Percentiles rank a stretch among this genome's conserved stretches.
Conservation (phyloP, 2,888 invertebrate species). For the Piscicola geometra region DNA sequence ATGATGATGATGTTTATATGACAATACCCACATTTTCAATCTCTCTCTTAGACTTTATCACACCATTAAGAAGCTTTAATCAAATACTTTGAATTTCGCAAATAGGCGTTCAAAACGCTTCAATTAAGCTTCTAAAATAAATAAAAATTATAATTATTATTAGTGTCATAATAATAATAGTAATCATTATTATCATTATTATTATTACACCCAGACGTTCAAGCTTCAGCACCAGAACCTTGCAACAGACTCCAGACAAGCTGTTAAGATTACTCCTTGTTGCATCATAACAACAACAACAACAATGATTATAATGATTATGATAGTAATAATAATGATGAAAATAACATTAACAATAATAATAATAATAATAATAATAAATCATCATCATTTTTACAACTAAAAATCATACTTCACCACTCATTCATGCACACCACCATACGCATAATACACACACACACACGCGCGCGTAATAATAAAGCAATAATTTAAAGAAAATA, state of each 20-base stretch:
- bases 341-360: background rate
- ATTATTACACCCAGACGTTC: background rate
- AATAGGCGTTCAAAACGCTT: background rate
- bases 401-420: too few species aligned
- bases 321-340: too few species aligned
- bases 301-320: too few species aligned
- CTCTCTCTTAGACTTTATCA: background rate
- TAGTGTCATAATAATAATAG: too few species aligned
- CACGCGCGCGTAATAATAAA: too few species aligned
- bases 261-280: background rate
- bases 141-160: background rate
- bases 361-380: background rate
- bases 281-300: background rate
- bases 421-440: too few species aligned
- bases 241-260: background rate
- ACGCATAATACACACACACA: too few species aligned
- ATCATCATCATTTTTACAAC: too few species aligned
- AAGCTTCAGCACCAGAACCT: constrained; percentile 7
- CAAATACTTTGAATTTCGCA: background rate
- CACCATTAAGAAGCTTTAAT: background rate
- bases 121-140: background rate
- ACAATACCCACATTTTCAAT: background rate
- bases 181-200: too few species aligned
- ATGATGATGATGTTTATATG: too few species aligned
- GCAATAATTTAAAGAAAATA: too few species aligned